Base-by-base conservation (phyloP, 2,888 invertebrate genomes). In the Cylloceria caligata region DNA sequence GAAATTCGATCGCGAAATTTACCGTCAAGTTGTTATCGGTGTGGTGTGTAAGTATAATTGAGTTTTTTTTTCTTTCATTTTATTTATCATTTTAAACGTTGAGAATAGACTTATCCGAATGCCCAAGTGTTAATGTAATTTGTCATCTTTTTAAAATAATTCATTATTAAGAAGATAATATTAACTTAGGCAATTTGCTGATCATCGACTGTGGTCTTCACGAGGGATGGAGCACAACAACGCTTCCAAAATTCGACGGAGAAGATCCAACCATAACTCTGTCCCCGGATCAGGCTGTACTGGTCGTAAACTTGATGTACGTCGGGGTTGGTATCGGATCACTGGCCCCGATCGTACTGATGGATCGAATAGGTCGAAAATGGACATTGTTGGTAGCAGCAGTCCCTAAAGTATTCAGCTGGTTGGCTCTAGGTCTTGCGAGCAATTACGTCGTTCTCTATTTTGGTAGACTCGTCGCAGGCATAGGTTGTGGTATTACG, bases 151-250 rank as follows among this genome's bases (percentile, higher is more conserved):
- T 16, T 7, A 68, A 68, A 49, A 52, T 27, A 27, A 24, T 45
- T 11, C n/a, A n/a, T n/a, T 5, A 72, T 30, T 30, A n/a, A n/a
- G 13, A 39, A 27, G n/a, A 42, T 19, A 60, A 60, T 62, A 49
- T 57, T 7, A 81, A 65, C 55, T 5, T 55, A 93, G 92, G 92
- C 85, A 92, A 92, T 84, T 87, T 93, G 36, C 86, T 92, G 42
- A 88, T 92, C 80, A 84, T 92, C 85, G 92, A 92, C 80, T 91
- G 91, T 67, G 92, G 92, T 47, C 88, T 93, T 64, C 90, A 92
- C 76, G 92, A 93, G 75, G 92, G 92, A 83, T 93, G 92, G 92
- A 89, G 90, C 65, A 91, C 92, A 0, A 91, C 92, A 16, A 90
- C 90, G 74, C 84, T 93, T 30, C 90, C 90, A 11, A 91, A 91